A percentile compares a stretch with the other conserved stretches of the same genome.
Evolutionary conservation across 2,888 invertebrate species (phyloP).

Genomic region (Sesamia inferens): DNA sequence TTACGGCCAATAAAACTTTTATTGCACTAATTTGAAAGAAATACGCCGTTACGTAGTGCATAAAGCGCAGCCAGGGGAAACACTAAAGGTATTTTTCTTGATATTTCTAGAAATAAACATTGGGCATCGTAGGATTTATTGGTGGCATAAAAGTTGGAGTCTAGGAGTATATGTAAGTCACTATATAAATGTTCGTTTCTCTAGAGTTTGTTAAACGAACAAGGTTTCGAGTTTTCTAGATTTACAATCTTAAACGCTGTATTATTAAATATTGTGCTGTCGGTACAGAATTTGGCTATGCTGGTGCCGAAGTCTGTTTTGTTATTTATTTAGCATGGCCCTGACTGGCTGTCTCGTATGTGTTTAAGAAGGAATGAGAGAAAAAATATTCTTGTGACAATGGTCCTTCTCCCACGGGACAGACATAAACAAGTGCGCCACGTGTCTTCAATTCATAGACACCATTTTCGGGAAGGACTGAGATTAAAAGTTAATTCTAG

Average conservation of each 20-base stretch:
- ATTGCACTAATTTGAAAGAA: conserved; percentile 76
- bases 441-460: conserved; percentile 39
- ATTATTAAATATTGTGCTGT: conserved; percentile 55
- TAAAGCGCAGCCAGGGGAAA: conserved; percentile 61
- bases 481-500: conserved; percentile 32
- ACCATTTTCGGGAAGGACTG: conserved; percentile 3
- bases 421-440: conserved; percentile 40
- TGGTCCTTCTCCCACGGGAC: conserved; percentile 35
- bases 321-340: conserved; percentile 53
- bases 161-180: conserved; percentile 75
- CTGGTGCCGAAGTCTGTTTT: conserved; percentile 30
- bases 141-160: conserved; percentile 81
- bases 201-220: conserved; percentile 65
- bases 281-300: conserved; percentile 43
- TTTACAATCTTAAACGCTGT: conserved; percentile 60
- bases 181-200: conserved; percentile 75
- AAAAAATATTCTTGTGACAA: too few relatives aligned
- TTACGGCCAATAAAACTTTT: conserved; percentile 80
- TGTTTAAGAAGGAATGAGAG: too few relatives aligned
- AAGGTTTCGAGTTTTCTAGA: conserved; percentile 71
- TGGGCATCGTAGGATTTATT: conserved; percentile 76
- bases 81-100: conserved; percentile 70
- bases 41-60: conserved; percentile 70
- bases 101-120: conserved; percentile 71
- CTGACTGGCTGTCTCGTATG: conserved; percentile 23